Percentiles rank a stretch among this genome's conserved stretches.
Conservation (phyloP, 1,140 invertebrate species). For the Maniola jurtina region DNA sequence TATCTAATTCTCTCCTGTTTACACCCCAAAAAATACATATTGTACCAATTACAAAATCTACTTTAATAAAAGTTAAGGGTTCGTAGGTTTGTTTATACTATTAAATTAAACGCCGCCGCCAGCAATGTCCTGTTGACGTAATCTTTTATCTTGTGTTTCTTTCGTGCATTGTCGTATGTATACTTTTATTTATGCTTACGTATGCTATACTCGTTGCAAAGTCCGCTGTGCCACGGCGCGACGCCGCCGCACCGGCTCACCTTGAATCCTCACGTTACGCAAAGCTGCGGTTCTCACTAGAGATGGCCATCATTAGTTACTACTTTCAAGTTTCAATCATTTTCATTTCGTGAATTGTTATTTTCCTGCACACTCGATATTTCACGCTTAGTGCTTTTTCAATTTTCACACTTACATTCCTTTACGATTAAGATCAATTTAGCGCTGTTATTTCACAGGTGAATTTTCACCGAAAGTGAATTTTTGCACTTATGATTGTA, state of each 20-base stretch:
- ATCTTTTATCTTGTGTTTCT: constrained; percentile 19
- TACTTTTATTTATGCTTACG: constrained; percentile 27
- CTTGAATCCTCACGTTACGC: constrained; percentile 67
- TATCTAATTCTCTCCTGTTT: background rate
- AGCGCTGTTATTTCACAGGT: too few relatives aligned
- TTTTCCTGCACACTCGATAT: too few relatives aligned
- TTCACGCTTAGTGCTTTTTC: too few relatives aligned
- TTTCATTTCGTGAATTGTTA: too few relatives aligned
- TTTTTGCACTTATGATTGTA: too few relatives aligned
- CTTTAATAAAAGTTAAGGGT: too few relatives aligned
- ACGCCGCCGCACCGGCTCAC: constrained; percentile 56
- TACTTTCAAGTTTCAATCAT: too few relatives aligned
- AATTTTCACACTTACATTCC: too few relatives aligned
- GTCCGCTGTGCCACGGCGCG: constrained; percentile 40
- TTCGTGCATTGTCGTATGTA: constrained; percentile 8
- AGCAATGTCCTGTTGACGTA: constrained; percentile 7
- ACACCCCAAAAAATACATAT: too few relatives aligned
- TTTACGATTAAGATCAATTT: too few relatives aligned
- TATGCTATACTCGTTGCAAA: constrained; percentile 32
- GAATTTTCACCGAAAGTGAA: too few relatives aligned
- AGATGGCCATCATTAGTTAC: too few relatives aligned
- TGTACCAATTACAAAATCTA: constrained; percentile 2
- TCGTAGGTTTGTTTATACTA: background rate
- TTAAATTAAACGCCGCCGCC: background rate
- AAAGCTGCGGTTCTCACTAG: constrained; percentile 42